These are phyloP conservation scores for Hoplostethus mediterraneus DNA, from an alignment of 2,797 vertebrate genomes.

Conservation along the genomic window DNA sequence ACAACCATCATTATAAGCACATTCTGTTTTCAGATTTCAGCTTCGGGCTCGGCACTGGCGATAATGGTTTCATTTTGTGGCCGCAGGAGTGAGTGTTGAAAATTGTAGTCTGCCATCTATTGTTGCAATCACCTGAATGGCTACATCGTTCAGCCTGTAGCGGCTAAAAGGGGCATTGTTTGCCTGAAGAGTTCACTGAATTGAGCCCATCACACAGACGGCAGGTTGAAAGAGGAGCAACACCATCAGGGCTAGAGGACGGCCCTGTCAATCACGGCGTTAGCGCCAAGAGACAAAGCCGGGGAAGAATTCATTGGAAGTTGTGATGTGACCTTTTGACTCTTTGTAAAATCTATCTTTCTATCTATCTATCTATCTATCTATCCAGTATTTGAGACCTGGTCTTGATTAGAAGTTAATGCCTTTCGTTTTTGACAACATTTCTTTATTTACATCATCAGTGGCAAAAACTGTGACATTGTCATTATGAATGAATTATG, in stretches of 20 bases:
- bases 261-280: conserved; percentile 19
- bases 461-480: not conserved
- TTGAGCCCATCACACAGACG: conserved; percentile 17
- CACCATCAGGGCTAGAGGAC: conserved; percentile 5
- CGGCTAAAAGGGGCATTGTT: conserved; percentile 13
- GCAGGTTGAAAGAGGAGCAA: not conserved
- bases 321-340: not conserved
- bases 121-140: conserved; percentile 55
- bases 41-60: conserved; percentile 28
- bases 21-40: conserved; percentile 20
- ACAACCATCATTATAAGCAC: conserved; percentile 6
- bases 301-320: not conserved
- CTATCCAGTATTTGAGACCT: too few relatives aligned
- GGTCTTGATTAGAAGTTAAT: too few relatives aligned
- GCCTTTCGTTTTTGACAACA: too few relatives aligned
- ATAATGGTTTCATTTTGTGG: conserved; percentile 46
- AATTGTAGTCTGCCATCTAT: conserved; percentile 39
- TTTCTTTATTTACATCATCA: not conserved
- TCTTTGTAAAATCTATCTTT: not conserved
- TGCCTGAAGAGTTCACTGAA: conserved; percentile 37
- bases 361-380: too few relatives aligned
- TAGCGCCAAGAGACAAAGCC: not conserved
- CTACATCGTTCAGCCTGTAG: conserved; percentile 35
- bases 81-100: conserved; percentile 17
- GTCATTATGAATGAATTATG: not conserved